phyloP scores from a whole-genome alignment of 2,888 invertebrate genomes.

The Disparrhopalites patrizii region DNA sequence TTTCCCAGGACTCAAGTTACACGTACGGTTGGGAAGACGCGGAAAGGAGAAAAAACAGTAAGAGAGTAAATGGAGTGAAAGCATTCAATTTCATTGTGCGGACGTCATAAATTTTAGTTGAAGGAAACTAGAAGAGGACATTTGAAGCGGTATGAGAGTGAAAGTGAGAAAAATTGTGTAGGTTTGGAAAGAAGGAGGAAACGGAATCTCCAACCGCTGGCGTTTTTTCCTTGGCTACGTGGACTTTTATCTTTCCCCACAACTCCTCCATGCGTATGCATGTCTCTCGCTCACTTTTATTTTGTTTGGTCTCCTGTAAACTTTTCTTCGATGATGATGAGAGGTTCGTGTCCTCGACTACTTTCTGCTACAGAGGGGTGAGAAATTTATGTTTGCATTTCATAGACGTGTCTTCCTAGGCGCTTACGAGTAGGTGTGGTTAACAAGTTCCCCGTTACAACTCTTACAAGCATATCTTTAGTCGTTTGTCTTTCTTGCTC shows the following conservation, averaged over 20 bases:
- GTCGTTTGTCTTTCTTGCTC: no score
- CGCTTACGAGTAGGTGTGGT: slow-evolving; percentile 9
- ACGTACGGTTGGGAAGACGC: no score
- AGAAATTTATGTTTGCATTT: slow-evolving; percentile 11
- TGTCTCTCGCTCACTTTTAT: background rate
- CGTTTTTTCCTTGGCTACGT: slow-evolving; percentile 1
- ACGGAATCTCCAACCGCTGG: slow-evolving; percentile 16
- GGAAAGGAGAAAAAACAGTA: no score
- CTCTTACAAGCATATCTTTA: background rate
- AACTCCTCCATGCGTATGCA: background rate
- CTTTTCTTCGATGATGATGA: background rate
- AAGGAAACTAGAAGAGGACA: no score
- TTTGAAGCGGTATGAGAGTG: background rate
- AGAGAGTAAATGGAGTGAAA: slow-evolving; percentile 1
- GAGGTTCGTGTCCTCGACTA: slow-evolving; percentile 12
- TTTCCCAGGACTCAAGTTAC: no score
- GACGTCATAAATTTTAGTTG: slow-evolving; percentile 27
- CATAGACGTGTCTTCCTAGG: background rate
- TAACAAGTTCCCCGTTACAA: background rate
- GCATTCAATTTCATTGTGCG: slow-evolving; percentile 26
- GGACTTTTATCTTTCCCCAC: background rate
- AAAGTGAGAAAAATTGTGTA: background rate
- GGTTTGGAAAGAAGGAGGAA: background rate
- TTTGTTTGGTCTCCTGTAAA: background rate
- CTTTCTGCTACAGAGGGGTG: background rate